Conservation (phyloP, 2,113 vertebrate genomes). For the Pandion haliaetus region DNA sequence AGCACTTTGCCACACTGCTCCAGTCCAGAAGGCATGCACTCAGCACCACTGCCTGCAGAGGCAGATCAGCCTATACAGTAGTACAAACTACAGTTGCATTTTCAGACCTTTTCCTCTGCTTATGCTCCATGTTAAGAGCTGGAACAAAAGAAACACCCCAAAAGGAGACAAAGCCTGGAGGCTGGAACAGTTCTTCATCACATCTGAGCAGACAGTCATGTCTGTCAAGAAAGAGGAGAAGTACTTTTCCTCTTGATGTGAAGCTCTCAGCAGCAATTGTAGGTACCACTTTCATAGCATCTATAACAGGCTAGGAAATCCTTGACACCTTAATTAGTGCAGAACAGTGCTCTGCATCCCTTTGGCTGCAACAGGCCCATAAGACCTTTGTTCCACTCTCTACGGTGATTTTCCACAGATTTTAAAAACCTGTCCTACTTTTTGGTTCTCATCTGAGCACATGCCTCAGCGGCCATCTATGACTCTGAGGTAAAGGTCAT, state of each 20-base stretch:
- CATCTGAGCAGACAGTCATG: background rate
- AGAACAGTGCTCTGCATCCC: background rate
- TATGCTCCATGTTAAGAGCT: background rate
- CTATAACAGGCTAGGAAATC: background rate
- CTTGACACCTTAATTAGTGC: background rate
- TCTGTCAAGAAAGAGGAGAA: background rate
- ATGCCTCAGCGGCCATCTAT: background rate
- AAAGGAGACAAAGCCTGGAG: background rate
- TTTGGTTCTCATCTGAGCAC: background rate
- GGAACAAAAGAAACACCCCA: background rate
- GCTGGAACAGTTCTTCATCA: background rate
- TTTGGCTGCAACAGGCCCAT: background rate
- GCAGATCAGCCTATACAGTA: background rate
- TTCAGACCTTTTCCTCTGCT: background rate
- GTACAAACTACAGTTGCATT: background rate
- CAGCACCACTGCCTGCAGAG: background rate
- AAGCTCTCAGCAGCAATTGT: background rate
- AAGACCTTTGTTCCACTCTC: background rate
- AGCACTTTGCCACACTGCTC: background rate
- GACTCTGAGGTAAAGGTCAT: background rate
- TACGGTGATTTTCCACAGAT: accelerated
- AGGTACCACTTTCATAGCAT: background rate
- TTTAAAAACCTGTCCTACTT: background rate
- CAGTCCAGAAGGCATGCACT: background rate
- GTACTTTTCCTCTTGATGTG: background rate